Conservation (phyloP, 2,888 invertebrate species). For the Rhogogaster chlorosoma region DNA sequence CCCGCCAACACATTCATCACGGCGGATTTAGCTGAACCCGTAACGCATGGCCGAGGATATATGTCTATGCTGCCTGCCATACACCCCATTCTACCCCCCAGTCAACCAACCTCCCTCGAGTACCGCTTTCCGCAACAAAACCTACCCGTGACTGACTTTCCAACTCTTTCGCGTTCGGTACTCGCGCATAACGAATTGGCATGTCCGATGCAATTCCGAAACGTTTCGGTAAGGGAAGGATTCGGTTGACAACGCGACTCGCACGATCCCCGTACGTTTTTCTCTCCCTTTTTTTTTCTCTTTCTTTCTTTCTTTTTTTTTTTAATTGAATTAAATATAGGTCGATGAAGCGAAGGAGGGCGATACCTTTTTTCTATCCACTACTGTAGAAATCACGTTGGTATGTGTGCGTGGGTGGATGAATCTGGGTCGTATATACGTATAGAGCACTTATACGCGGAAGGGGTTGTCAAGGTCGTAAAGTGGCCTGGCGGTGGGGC, state of each 20-base stretch:
- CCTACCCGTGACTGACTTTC: slow-evolving; percentile 72
- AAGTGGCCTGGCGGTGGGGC: neutral
- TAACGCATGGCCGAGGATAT: slow-evolving; percentile 77
- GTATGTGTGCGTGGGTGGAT: neutral
- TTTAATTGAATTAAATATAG: neutral
- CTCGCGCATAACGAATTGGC: slow-evolving; percentile 47
- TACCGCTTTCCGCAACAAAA: slow-evolving; percentile 62
- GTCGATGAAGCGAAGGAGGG: neutral
- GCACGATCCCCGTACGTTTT: slow-evolving; percentile 1
- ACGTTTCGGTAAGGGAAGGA: slow-evolving; percentile 32
- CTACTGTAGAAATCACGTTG: neutral
- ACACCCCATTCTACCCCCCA: slow-evolving; percentile 54
- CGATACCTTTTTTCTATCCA: neutral
- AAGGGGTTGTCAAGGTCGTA: slow-evolving; percentile 31
- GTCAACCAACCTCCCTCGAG: slow-evolving; percentile 53
- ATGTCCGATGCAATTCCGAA: slow-evolving; percentile 41
- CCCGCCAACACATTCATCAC: slow-evolving; percentile 78
- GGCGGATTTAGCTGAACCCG: slow-evolving; percentile 78
- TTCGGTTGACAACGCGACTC: slow-evolving; percentile 10
- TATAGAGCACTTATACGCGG: neutral
- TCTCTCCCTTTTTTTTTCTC: neutral
- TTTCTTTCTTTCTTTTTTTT: neutral
- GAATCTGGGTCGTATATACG: neutral
- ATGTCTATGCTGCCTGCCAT: slow-evolving; percentile 74
- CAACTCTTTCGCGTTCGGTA: slow-evolving; percentile 59